phyloP scores from a whole-genome alignment of 53 echinoderm and acorn worm genomes.

The Patiria pectinifera region DNA sequence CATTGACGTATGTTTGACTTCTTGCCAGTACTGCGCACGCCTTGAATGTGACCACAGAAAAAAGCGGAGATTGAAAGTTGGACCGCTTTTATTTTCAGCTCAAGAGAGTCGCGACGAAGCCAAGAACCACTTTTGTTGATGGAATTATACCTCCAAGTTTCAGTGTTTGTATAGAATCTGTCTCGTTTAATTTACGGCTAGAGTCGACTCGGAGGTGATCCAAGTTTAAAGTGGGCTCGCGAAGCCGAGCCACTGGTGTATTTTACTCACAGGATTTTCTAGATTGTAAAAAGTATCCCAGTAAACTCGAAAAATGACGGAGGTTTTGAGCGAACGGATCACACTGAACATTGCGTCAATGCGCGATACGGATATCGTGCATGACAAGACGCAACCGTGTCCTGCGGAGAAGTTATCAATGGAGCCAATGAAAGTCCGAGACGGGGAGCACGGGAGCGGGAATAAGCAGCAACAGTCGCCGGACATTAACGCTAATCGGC shows the following conservation, averaged over 20 bases:
- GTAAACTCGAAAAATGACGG: background rate
- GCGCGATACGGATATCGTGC: background rate
- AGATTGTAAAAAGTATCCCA: background rate
- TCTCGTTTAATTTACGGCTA: background rate
- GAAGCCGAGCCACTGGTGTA: background rate
- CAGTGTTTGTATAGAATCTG: background rate
- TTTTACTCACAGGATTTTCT: background rate
- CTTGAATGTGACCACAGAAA: background rate
- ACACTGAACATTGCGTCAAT: background rate
- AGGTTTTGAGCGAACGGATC: background rate
- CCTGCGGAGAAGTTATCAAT: background rate
- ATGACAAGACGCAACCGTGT: background rate
- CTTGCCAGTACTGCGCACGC: background rate
- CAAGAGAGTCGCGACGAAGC: background rate
- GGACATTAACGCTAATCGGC: slow-evolving; percentile 8
- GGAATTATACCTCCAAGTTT: background rate
- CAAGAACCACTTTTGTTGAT: background rate
- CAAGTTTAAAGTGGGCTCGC: background rate
- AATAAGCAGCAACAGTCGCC: background rate
- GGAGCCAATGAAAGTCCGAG: background rate
- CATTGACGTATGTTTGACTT: background rate
- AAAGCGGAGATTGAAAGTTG: background rate
- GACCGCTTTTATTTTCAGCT: background rate
- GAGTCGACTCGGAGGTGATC: background rate
- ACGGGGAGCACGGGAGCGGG: background rate